Evolutionary conservation across 2,888 invertebrate species (phyloP).

Genomic region (Acholoe squamosa): DNA sequence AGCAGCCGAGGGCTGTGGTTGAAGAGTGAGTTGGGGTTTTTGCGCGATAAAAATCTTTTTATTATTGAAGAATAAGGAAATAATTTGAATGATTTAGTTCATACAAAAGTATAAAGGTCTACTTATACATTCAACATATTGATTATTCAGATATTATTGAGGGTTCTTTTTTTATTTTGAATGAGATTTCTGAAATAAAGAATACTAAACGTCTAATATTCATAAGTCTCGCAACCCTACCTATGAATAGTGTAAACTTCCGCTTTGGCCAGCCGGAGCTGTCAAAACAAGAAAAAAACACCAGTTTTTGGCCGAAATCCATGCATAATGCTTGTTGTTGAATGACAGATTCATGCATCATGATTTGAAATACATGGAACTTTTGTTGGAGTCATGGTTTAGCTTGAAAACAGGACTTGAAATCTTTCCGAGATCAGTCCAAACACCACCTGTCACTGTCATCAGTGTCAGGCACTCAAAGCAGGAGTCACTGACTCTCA

Average conservation of each 20-base stretch:
- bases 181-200: background rate
- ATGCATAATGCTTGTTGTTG: background rate
- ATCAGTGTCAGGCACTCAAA: too few species aligned
- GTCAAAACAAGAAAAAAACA: conserved; percentile 13
- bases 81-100: too few species aligned
- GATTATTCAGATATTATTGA: too few species aligned
- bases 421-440: background rate
- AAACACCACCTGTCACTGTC: background rate
- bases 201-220: background rate
- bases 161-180: background rate
- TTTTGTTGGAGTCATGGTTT: background rate
- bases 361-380: too few species aligned
- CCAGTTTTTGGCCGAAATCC: background rate
- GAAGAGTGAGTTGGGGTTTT: too few species aligned
- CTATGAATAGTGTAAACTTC: conserved; percentile 42
- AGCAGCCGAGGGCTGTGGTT: too few species aligned
- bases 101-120: too few species aligned
- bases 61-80: too few species aligned
- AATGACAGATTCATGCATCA: too few species aligned
- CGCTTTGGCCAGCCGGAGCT: background rate
- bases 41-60: too few species aligned
- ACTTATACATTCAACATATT: too few species aligned
- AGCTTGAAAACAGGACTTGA: background rate
- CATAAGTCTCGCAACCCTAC: background rate
- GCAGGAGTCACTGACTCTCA: too few species aligned